Percentiles rank a stretch among this genome's conserved stretches.
phyloP scores from a whole-genome alignment of 2,113 vertebrate species.

The Antigone vipio region DNA sequence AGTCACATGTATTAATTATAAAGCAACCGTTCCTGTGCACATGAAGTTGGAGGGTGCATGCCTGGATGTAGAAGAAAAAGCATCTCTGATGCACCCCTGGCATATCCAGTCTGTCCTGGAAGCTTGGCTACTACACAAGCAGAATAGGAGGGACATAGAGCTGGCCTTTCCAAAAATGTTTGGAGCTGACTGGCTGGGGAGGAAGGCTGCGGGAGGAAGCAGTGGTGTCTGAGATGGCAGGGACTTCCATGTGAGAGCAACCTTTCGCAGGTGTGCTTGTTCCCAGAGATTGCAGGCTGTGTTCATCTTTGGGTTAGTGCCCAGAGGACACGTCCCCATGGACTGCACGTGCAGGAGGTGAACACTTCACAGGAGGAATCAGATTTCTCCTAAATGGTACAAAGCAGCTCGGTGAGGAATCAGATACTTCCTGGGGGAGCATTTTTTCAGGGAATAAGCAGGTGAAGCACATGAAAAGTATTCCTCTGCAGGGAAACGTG shows the following conservation, averaged over 20 bases:
- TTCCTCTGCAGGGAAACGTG: neutral
- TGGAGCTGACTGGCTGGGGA: neutral
- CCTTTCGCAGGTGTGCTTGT: fast-evolving
- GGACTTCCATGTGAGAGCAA: neutral
- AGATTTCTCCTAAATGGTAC: neutral
- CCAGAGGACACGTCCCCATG: neutral
- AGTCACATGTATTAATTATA: neutral
- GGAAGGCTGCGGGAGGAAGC: neutral
- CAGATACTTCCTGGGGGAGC: neutral
- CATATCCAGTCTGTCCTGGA: neutral
- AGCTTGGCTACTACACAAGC: neutral
- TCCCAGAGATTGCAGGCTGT: neutral
- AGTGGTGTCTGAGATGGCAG: neutral
- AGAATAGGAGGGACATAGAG: neutral
- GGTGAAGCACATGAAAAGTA: neutral
- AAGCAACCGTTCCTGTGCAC: neutral
- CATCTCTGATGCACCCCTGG: neutral
- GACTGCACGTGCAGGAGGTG: neutral
- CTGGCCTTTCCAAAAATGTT: neutral
- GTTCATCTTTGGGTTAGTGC: neutral
- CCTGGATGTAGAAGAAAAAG: neutral
- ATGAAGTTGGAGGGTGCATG: neutral
- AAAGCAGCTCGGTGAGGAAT: neutral
- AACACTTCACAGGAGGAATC: neutral
- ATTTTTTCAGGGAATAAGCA: neutral